Evolutionary conservation across 2,113 vertebrate species (phyloP).

Genomic region (Rhynchomys soricoides): DNA sequence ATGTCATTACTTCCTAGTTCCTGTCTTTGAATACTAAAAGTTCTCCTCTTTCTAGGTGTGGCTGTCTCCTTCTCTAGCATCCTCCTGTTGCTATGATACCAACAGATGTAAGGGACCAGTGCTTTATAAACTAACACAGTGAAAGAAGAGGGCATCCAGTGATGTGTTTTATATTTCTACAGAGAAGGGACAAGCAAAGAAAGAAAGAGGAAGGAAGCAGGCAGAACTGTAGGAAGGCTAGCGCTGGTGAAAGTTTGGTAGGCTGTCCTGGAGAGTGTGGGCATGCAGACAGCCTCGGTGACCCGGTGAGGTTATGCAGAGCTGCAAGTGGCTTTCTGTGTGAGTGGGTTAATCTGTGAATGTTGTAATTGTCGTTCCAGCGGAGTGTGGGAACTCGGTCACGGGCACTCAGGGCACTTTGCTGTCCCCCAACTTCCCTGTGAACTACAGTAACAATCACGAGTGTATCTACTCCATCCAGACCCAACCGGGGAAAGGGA

Average conservation of each 20-base stretch:
- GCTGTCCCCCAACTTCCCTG: constrained; percentile 97
- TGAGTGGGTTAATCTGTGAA: constrained; percentile 45
- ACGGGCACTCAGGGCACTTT: constrained; percentile 97
- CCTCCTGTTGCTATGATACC: constrained; percentile 57
- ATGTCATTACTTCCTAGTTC: neutral
- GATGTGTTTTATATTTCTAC: constrained; percentile 33
- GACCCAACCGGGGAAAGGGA: constrained; percentile 97
- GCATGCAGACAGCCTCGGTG: neutral
- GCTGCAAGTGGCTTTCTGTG: neutral
- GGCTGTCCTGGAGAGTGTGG: neutral
- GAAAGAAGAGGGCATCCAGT: neutral
- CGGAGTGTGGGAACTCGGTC: constrained; percentile 97
- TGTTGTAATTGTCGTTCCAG: constrained; percentile 86
- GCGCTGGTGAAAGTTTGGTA: neutral
- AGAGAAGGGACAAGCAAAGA: neutral
- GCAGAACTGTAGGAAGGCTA: neutral
- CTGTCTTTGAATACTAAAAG: constrained; percentile 6
- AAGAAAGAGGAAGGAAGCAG: neutral
- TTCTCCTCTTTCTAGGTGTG: neutral
- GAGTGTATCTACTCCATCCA: constrained; percentile 99
- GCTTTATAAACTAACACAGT: neutral
- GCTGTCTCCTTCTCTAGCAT: neutral
- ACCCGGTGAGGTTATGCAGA: constrained; percentile 18
- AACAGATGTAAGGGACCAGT: neutral
- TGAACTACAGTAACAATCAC: constrained; percentile 96